These are phyloP conservation scores for Rattus rattus DNA, from an alignment of 2,113 vertebrate species.

Conservation along the genomic window DNA sequence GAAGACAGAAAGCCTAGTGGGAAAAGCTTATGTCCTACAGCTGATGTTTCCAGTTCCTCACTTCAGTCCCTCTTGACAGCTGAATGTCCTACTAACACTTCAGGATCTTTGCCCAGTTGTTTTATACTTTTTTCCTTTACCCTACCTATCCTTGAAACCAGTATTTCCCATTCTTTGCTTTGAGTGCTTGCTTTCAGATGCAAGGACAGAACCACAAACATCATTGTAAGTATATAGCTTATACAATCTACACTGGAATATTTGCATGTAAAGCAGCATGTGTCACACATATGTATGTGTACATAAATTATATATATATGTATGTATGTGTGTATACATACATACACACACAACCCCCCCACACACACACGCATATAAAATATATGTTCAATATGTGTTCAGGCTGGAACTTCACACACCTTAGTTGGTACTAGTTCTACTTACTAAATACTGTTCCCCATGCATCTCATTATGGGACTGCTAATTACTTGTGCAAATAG, in stretches of 20 bases:
- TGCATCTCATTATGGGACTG: slow-evolving; percentile 8
- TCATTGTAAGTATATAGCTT: background rate
- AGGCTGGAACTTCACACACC: background rate
- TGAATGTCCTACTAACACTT: background rate
- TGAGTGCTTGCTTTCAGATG: slow-evolving; percentile 5
- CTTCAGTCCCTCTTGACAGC: background rate
- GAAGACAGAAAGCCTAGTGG: background rate
- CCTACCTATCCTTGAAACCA: background rate
- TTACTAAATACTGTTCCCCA: slow-evolving; percentile 1
- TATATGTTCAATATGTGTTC: background rate
- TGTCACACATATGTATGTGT: background rate
- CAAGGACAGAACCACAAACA: background rate
- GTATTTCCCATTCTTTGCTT: background rate
- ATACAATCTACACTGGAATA: background rate
- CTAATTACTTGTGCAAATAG: background rate
- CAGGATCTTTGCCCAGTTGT: background rate
- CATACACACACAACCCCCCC: background rate
- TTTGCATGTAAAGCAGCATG: background rate
- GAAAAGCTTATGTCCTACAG: background rate
- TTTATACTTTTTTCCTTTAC: background rate
- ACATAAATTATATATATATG: too few relatives aligned
- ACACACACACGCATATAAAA: too few relatives aligned
- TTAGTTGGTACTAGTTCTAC: background rate
- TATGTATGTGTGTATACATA: background rate
- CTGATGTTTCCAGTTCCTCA: background rate